phyloP scores from a whole-genome alignment of 2,797 vertebrate genomes.

The Perodicticus potto region DNA sequence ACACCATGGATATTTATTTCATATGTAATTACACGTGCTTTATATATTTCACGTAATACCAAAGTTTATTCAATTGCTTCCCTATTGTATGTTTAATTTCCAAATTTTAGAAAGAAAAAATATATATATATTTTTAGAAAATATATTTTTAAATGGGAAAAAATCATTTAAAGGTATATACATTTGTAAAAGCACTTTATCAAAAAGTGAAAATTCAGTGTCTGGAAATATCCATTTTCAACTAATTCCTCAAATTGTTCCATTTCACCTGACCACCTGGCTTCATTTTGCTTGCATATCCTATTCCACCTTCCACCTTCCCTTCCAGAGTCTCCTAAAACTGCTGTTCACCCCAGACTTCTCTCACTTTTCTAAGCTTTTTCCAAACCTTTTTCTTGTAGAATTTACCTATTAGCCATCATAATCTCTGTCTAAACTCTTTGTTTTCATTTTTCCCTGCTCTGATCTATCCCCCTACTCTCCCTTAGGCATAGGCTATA shows the following conservation, averaged over 20 bases:
- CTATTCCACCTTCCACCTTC: not conserved
- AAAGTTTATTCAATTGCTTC: not conserved
- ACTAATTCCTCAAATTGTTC: not conserved
- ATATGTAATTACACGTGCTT: not conserved
- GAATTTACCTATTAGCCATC: not conserved
- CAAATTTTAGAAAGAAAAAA: constrained; percentile 50
- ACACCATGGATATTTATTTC: not conserved
- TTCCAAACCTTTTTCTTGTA: not conserved
- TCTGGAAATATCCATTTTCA: not conserved
- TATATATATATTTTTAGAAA: not conserved
- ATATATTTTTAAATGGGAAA: constrained; percentile 12
- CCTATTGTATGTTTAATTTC: not conserved
- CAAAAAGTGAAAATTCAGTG: constrained; percentile 33
- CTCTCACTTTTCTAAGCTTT: constrained; percentile 31
- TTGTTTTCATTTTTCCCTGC: not conserved
- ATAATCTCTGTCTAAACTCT: not conserved
- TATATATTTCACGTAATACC: not conserved
- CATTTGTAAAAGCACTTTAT: constrained; percentile 28
- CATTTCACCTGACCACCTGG: not conserved
- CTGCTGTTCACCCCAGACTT: not conserved
- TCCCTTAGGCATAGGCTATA: not conserved
- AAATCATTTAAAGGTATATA: not conserved
- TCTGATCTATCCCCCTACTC: not conserved
- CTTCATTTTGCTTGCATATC: not conserved
- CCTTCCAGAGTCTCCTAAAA: not conserved